Base-by-base conservation (phyloP, 2,888 invertebrate genomes). In the Campoletis raptor region DNA sequence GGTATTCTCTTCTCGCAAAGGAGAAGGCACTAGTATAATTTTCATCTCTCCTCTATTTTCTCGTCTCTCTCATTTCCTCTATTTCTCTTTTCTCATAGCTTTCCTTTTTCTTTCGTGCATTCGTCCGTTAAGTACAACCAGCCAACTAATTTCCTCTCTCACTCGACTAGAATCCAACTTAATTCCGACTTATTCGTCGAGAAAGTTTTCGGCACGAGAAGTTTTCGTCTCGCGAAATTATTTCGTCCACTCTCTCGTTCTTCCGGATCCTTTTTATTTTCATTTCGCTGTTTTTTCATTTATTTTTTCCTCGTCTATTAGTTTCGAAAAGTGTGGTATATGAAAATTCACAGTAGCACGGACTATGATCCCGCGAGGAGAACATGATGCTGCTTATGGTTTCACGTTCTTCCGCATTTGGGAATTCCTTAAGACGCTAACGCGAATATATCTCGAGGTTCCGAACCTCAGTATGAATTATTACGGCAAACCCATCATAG, bases 401-500 rank as follows among this genome's bases (percentile, higher is more conserved):
- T 57, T 83, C 48, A 12, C 54, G 61, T 72, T 66, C 54, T 69
- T 67, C 30, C 76, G 66, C 67, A 64, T 54, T 52, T 18, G 37
- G 52, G 18, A 70, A 54, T 52, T 73, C 15, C 54, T 42, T 66
- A 64, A 61, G 76, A 37, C 54, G 73, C 24, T 30, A 61, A 57
- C 30, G 37, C 18, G 79, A 66, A 57, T 66, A 52, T 80, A 64
- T 74, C 78, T 72, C 78, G 83, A 52, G 72, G 83, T 73, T 74
- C 61, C 70, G 42, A 74, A 18, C 21, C 78, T 78, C 52, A 74
- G 70, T 73, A 48, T 61, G 85, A 88, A 74, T 85, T 87, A 87
- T 87, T 85, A 67, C 86, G 66, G 77, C 40, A 73, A 82, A 74
- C 81, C 57, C 85, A 76, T 74, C 67, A 77, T 70, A 70, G 77